A percentile compares a stretch with the other conserved stretches of the same genome.
Evolutionary conservation across 2,113 vertebrate genomes (phyloP).

Genomic region (Dasypus novemcinctus): DNA sequence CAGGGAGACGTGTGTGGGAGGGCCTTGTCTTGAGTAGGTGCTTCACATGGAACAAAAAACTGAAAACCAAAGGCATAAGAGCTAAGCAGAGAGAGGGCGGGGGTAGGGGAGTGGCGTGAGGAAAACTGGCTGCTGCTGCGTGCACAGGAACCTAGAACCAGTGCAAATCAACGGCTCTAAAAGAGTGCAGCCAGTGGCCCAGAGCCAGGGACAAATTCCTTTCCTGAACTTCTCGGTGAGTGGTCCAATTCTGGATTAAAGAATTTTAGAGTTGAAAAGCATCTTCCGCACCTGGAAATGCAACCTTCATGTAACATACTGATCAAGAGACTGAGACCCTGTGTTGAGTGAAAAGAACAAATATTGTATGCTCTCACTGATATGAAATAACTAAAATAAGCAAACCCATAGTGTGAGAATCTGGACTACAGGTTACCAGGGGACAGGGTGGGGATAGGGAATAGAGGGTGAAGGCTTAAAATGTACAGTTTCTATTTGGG

Average conservation of each 20-base stretch:
- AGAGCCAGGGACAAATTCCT: not conserved
- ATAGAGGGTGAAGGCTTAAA: too few species aligned
- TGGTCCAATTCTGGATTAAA: not conserved
- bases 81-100: not conserved
- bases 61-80: constrained; percentile 25
- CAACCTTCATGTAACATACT: constrained; percentile 6
- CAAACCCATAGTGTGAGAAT: too few species aligned
- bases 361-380: too few species aligned
- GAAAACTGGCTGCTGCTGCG: not conserved
- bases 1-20: constrained; percentile 54
- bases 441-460: too few species aligned
- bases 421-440: too few species aligned
- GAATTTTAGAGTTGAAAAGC: not conserved
- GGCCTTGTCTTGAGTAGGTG: constrained; percentile 58
- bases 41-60: constrained; percentile 56
- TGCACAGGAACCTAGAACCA: not conserved
- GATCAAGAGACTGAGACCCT: not conserved
- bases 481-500: too few species aligned
- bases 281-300: not conserved
- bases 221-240: not conserved
- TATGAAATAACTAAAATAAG: too few species aligned
- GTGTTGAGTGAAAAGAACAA: too few species aligned
- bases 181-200: not conserved
- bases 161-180: not conserved
- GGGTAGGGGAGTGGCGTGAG: not conserved